A percentile compares a stretch with the other conserved stretches of the same genome.
Evolutionary conservation across 1,140 invertebrate species (phyloP).

Genomic region (Drosophila repletoides): DNA sequence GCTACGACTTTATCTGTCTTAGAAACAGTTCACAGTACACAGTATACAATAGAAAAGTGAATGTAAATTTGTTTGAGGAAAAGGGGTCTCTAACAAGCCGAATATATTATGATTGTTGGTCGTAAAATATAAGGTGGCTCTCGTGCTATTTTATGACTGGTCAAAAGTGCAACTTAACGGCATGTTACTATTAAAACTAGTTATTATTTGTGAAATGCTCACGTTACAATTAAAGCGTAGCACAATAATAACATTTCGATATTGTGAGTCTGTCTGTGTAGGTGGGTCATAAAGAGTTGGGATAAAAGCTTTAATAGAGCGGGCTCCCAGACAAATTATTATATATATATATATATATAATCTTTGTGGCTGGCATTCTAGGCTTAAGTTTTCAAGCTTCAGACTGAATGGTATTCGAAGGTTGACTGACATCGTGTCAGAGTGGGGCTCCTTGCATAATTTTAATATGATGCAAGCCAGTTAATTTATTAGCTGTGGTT

Average conservation of each 20-base stretch:
- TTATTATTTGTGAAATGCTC: conserved; percentile 25
- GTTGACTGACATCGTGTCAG: conserved; percentile 3
- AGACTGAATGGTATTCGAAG: not conserved
- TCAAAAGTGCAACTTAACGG: conserved; percentile 48
- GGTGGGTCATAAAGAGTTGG: conserved; percentile 7
- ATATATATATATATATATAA: not conserved
- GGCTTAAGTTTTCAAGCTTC: not conserved
- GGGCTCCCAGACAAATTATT: not conserved
- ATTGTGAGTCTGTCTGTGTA: not conserved
- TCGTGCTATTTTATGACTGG: conserved; percentile 23
- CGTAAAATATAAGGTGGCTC: conserved; percentile 15
- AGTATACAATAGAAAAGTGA: conserved; percentile 41
- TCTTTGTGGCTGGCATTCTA: conserved; percentile 1
- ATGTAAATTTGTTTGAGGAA: conserved; percentile 26
- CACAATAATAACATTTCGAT: not conserved
- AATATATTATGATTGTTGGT: conserved; percentile 30
- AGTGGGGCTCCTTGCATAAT: conserved; percentile 9
- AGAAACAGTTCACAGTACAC: not conserved
- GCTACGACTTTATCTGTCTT: not conserved
- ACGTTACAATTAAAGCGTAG: conserved; percentile 27
- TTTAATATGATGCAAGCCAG: conserved; percentile 20
- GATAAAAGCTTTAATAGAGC: not conserved
- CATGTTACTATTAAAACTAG: conserved; percentile 3
- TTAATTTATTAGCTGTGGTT: conserved; percentile 23
- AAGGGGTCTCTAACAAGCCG: conserved; percentile 29